phyloP scores from a whole-genome alignment of 2,888 invertebrate species.

The Hololepta plana region DNA sequence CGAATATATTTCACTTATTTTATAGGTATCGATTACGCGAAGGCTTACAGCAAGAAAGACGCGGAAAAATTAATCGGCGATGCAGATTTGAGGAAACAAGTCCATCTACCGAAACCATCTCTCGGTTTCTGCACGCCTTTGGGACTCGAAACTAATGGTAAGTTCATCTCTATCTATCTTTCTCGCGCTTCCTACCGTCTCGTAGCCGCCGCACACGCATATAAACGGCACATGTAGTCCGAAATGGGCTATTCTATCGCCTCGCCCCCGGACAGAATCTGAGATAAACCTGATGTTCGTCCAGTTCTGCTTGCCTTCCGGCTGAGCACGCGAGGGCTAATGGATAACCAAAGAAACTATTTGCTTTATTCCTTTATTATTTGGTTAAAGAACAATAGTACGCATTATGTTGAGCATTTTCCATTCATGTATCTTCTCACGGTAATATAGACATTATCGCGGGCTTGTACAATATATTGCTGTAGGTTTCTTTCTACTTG shows the following conservation, averaged over 20 bases:
- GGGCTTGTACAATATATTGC: too few species aligned
- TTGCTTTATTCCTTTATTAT: too few species aligned
- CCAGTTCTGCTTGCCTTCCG: conserved; percentile 10
- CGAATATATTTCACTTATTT: too few species aligned
- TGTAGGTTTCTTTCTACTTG: too few species aligned
- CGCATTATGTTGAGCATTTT: too few species aligned
- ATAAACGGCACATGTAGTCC: conserved; percentile 12
- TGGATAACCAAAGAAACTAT: conserved; percentile 14
- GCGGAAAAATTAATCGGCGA: conserved; percentile 51
- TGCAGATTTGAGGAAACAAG: conserved; percentile 48
- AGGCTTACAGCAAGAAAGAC: conserved; percentile 68
- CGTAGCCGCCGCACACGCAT: conserved; percentile 7
- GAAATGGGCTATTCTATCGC: conserved; percentile 14
- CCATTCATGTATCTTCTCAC: too few species aligned
- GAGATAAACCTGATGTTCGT: conserved; percentile 15
- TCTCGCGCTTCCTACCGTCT: too few species aligned
- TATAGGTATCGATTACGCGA: conserved; percentile 52
- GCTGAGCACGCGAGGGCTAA: conserved; percentile 14
- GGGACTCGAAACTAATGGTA: conserved; percentile 72
- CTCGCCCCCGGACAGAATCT: conserved; percentile 15
- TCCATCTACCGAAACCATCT: conserved; percentile 54
- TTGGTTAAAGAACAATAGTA: too few species aligned
- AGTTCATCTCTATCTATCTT: conserved; percentile 13
- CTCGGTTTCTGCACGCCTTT: conserved; percentile 65
- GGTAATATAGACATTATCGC: too few species aligned